Base-by-base conservation (phyloP, 2,888 invertebrate genomes). In the Rutpela maculata region DNA sequence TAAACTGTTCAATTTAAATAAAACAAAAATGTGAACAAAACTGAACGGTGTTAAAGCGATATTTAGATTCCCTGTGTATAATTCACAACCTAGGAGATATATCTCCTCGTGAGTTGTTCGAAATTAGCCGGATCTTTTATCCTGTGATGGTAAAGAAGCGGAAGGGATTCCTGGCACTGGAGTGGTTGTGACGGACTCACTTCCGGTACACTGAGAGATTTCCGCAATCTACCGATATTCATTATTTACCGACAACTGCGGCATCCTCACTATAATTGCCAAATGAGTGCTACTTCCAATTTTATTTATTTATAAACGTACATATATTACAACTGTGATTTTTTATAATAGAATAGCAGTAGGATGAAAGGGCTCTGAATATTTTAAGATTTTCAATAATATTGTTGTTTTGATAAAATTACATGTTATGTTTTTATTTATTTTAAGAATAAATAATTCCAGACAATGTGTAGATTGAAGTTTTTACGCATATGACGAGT, bases 201-300 rank as follows among this genome's bases (percentile, higher is more conserved):
- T 86, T 88, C 88, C 89, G 87, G 87, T 87, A 86, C 86, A 86
- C 85, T 81, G 80, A 82, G 86, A 86, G 86, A 88, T 87, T 88
- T 88, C 88, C 88, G 88, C 87, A 87, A 88, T 87, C 86, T 85
- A 84, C 86, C 83, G 87, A 87, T 88, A 88, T 88, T 88, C 88
- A 88, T 88, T 74, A 80, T 78, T 77, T 74, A 77, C 77, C 74
- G 77, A 74, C 74, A 76, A 74, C 74, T 77, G 74, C 74, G 75
- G 71, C 72, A 72, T 72, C 72, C 63, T 72, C 55, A 17, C 10
- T 19, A 59, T 72, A 72, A 72, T 72, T 72, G 63, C 72, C 31
- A 55, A 63, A 72, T 62, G 55, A 63, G 55, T 72, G 50, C 62
- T 19, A 72, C 31, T 63, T 62, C 50, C 35, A 63, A 31, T 55